Percentiles rank a stretch among this genome's conserved stretches.
These are phyloP conservation scores for Chrysolina americana DNA, from an alignment of 2,888 invertebrate species.

Conservation along the genomic window DNA sequence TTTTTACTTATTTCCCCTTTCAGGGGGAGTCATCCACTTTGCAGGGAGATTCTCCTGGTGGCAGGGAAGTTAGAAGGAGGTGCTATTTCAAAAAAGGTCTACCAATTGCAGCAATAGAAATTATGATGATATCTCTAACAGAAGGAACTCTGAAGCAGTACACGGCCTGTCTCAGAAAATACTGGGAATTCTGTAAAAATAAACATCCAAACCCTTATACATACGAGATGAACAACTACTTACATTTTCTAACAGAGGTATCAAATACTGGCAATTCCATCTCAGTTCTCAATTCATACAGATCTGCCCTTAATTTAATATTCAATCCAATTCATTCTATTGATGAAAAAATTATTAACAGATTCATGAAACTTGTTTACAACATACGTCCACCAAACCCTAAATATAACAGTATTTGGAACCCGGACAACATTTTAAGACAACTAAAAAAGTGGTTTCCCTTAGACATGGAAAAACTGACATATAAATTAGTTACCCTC, in stretches of 20 bases:
- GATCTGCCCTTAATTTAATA: slow-evolving; percentile 13
- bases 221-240: slow-evolving; percentile 29
- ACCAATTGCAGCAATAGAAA: slow-evolving; percentile 27
- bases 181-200: slow-evolving; percentile 29
- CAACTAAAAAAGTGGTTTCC: slow-evolving; percentile 39
- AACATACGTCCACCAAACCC: slow-evolving; percentile 51
- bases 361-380: neutral
- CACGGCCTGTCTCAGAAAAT: slow-evolving; percentile 29
- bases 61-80: slow-evolving; percentile 37
- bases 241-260: slow-evolving; percentile 30
- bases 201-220: slow-evolving; percentile 16
- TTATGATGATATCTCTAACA: slow-evolving; percentile 31
- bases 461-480: slow-evolving; percentile 20
- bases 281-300: slow-evolving; percentile 13
- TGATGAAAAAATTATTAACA: slow-evolving; percentile 50
- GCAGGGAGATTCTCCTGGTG: slow-evolving; percentile 37
- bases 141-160: slow-evolving; percentile 36
- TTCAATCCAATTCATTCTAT: slow-evolving; percentile 7
- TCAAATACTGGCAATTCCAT: slow-evolving; percentile 24
- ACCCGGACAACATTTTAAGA: slow-evolving; percentile 50
- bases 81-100: slow-evolving; percentile 21
- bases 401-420: slow-evolving; percentile 54
- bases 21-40: slow-evolving; percentile 37
- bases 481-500: slow-evolving; percentile 27
- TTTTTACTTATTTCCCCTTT: slow-evolving; percentile 36